phyloP scores from a whole-genome alignment of 2,888 invertebrate species.

The Hecatera dysodea region DNA sequence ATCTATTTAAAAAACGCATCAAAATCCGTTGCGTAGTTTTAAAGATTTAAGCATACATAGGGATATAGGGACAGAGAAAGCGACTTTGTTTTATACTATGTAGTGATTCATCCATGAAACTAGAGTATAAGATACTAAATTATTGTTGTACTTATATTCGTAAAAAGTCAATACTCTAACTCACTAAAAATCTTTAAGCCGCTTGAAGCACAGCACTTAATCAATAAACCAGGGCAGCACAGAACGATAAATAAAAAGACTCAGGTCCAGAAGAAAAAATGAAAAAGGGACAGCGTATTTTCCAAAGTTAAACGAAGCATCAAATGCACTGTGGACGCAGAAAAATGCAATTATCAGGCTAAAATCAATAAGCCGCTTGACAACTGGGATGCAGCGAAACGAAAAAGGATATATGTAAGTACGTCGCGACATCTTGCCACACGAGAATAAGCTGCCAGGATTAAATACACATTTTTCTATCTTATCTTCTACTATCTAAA shows the following conservation, averaged over 20 bases:
- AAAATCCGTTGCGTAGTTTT: no score
- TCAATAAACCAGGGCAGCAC: no score
- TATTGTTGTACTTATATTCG: background rate
- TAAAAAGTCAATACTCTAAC: background rate
- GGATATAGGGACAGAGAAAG: no score
- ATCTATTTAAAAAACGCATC: no score
- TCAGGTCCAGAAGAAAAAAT: background rate
- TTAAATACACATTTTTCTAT: background rate
- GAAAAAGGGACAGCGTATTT: background rate
- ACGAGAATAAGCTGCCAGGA: background rate
- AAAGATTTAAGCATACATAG: no score
- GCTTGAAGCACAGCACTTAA: background rate
- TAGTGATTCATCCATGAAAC: no score
- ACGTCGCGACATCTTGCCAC: background rate
- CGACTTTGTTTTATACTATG: no score
- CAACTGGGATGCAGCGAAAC: background rate
- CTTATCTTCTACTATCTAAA: no score
- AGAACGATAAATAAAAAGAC: background rate
- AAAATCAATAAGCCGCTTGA: slow-evolving; percentile 9
- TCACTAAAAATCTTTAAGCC: background rate
- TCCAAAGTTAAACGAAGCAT: background rate
- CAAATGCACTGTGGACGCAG: background rate
- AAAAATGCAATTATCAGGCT: slow-evolving; percentile 7
- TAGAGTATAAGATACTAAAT: no score
- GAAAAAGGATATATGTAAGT: slow-evolving; percentile 1